Percentiles rank a stretch among this genome's conserved stretches.
These are phyloP conservation scores for Lacanobia oleracea DNA, from an alignment of 2,888 invertebrate genomes.

Conservation along the genomic window DNA sequence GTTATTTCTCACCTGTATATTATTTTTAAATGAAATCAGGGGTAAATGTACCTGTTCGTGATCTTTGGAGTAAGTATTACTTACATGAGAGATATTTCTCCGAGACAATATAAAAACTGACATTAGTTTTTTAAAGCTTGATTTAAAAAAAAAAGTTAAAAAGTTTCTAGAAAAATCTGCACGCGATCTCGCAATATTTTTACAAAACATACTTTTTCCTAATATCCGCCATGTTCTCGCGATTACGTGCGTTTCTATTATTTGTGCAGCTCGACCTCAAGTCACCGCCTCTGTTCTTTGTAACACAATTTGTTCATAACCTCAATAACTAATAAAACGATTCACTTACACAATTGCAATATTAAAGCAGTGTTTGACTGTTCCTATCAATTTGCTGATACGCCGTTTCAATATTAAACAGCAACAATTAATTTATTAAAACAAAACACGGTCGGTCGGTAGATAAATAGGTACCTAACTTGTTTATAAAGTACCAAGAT, in stretches of 20 bases:
- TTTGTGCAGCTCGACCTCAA: constrained; percentile 29
- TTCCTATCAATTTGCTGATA: constrained; percentile 56
- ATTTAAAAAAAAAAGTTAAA: neutral
- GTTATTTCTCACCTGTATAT: neutral
- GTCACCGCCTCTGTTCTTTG: constrained; percentile 29
- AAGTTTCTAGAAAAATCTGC: constrained; percentile 1
- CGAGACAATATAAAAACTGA: neutral
- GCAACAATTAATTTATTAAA: constrained; percentile 42
- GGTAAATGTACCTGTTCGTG: neutral
- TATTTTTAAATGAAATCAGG: neutral
- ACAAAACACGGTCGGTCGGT: constrained; percentile 14
- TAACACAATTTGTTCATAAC: constrained; percentile 50
- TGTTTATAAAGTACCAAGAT: constrained; percentile 32
- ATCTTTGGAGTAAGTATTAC: neutral
- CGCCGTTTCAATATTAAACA: constrained; percentile 34
- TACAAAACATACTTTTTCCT: constrained; percentile 9
- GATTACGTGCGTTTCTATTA: constrained; percentile 30
- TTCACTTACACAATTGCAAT: constrained; percentile 53
- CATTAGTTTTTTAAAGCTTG: neutral
- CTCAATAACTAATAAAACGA: constrained; percentile 58
- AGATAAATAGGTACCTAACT: constrained; percentile 34
- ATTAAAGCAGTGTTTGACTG: constrained; percentile 33
- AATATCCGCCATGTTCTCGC: constrained; percentile 29
- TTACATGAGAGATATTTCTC: neutral
- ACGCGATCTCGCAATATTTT: constrained; percentile 5